phyloP scores from a whole-genome alignment of 2,113 vertebrate genomes.

The Okapia johnstoni region DNA sequence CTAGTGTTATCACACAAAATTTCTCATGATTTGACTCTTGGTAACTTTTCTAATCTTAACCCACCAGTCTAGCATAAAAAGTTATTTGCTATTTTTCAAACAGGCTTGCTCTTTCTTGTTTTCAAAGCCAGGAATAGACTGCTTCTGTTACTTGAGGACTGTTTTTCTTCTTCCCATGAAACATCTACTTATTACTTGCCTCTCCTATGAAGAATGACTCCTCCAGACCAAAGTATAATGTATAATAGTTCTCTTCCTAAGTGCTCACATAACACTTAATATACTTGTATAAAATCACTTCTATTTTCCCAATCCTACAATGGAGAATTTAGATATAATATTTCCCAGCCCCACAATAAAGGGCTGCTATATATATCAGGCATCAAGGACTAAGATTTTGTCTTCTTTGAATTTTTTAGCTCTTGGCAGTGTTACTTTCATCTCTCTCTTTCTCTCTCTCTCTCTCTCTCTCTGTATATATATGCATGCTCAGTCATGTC shows the following conservation, averaged over 20 bases:
- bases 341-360: not conserved
- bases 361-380: not conserved
- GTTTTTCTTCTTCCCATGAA: not conserved
- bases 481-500: not conserved
- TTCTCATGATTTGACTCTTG: not conserved
- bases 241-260: not conserved
- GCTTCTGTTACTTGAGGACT: not conserved
- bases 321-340: not conserved
- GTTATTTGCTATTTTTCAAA: not conserved
- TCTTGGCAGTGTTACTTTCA: not conserved
- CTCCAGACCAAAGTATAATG: not conserved
- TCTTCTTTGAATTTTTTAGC: not conserved
- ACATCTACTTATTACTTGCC: not conserved
- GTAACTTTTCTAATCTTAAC: not conserved
- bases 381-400: not conserved
- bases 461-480: not conserved
- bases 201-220: not conserved
- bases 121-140: not conserved
- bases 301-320: not conserved
- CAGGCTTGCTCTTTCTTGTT: not conserved
- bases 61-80: not conserved
- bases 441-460: not conserved
- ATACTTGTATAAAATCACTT: not conserved
- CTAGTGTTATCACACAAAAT: not conserved
- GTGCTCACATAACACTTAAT: not conserved